Conservation (phyloP, 2,113 vertebrate species). For the Scalopus aquaticus region DNA sequence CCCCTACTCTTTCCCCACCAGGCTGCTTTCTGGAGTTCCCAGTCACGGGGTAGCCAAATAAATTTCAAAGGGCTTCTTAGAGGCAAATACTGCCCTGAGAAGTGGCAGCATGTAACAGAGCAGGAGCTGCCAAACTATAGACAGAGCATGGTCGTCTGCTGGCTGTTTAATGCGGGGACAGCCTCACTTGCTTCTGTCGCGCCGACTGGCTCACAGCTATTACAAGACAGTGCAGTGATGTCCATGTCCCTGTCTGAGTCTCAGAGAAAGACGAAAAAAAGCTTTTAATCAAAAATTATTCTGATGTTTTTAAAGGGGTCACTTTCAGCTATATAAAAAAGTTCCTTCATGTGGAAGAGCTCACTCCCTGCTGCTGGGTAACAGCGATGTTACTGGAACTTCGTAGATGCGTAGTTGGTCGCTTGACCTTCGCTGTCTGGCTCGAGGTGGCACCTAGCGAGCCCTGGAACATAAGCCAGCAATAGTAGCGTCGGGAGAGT, state of each 20-base stretch:
- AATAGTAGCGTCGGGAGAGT: background rate
- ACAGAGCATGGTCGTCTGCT: accelerated
- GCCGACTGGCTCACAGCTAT: background rate
- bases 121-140: background rate
- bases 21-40: background rate
- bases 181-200: accelerated
- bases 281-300: background rate
- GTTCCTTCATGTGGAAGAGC: background rate
- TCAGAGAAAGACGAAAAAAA: background rate
- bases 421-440: too few species aligned
- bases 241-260: background rate
- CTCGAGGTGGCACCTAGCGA: background rate
- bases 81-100: background rate
- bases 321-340: background rate
- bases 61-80: background rate
- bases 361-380: background rate
- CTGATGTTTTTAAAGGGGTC: background rate
- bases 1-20: accelerated
- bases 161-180: accelerated
- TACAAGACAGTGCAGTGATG: accelerated
- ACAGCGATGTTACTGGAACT: background rate
- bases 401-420: accelerated
- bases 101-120: background rate
- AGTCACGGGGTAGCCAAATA: background rate
- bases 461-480: background rate